Conservation (phyloP, 1,140 invertebrate genomes). For the Aradophagus sp. region DNA sequence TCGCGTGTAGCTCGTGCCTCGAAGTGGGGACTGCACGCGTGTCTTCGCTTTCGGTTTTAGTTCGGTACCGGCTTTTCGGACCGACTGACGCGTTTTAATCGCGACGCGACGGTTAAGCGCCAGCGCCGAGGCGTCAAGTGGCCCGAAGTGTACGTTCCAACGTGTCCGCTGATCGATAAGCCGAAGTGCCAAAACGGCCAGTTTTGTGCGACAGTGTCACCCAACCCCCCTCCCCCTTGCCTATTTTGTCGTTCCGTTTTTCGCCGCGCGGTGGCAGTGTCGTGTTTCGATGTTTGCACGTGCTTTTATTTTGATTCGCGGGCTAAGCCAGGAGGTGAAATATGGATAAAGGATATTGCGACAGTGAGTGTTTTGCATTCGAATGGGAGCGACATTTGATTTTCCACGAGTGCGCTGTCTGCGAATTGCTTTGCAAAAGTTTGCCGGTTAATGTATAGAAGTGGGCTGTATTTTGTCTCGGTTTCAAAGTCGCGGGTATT, state of each 20-base stretch:
- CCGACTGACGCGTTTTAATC: slow-evolving; percentile 52
- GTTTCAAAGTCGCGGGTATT: too few relatives aligned
- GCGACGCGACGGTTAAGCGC: slow-evolving; percentile 10
- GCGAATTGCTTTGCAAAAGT: too few relatives aligned
- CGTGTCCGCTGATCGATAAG: slow-evolving; percentile 20
- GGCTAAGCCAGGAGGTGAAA: too few relatives aligned
- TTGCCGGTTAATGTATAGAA: too few relatives aligned
- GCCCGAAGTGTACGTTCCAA: neutral
- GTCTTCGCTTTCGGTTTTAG: slow-evolving; percentile 66
- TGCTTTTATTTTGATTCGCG: slow-evolving; percentile 10
- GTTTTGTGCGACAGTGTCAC: slow-evolving; percentile 16
- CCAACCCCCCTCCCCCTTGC: too few relatives aligned
- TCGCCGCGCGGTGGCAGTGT: neutral
- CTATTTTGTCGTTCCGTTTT: too few relatives aligned
- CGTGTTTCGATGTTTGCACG: slow-evolving; percentile 14
- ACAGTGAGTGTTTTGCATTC: too few relatives aligned
- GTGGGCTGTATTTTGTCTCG: too few relatives aligned
- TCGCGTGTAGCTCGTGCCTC: slow-evolving; percentile 55
- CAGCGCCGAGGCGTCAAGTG: slow-evolving; percentile 22
- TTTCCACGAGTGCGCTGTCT: too few relatives aligned
- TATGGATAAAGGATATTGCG: too few relatives aligned
- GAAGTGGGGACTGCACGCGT: slow-evolving; percentile 63
- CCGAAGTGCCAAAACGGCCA: slow-evolving; percentile 5
- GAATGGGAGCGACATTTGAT: too few relatives aligned
- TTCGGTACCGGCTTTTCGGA: slow-evolving; percentile 53